Conservation (phyloP, 1,140 invertebrate genomes). For the Wiebesia pumilae region DNA sequence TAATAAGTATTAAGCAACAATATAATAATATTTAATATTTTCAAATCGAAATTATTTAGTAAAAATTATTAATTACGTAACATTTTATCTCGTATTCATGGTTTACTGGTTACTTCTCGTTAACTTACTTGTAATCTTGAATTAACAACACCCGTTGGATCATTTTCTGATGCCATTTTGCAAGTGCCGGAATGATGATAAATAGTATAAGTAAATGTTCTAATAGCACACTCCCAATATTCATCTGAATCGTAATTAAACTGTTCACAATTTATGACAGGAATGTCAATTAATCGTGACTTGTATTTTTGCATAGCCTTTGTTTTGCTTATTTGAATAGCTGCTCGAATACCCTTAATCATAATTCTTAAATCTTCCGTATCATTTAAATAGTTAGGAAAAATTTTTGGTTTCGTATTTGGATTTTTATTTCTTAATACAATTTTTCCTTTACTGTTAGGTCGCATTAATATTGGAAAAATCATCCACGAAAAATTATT, state of each 20-base stretch:
- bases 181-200: slow-evolving; percentile 85
- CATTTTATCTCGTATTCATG: no score
- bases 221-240: slow-evolving; percentile 85
- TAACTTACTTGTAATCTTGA: slow-evolving; percentile 68
- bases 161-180: slow-evolving; percentile 75
- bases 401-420: slow-evolving; percentile 82
- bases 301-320: no score
- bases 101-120: no score
- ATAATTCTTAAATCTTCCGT: slow-evolving; percentile 80
- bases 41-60: no score
- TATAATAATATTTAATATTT: no score
- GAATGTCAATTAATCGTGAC: slow-evolving; percentile 78
- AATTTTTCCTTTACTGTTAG: slow-evolving; percentile 84
- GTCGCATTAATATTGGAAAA: slow-evolving; percentile 82
- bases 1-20: no score
- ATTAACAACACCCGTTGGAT: slow-evolving; percentile 71
- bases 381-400: slow-evolving; percentile 86
- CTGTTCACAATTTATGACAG: slow-evolving; percentile 79
- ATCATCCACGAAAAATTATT: no score
- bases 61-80: no score
- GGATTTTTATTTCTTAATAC: slow-evolving; percentile 82
- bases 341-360: slow-evolving; percentile 83
- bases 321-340: no score
- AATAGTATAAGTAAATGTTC: slow-evolving; percentile 81
- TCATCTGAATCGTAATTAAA: slow-evolving; percentile 78